Base-by-base conservation (phyloP, 2,797 vertebrate genomes). In the Otolemur crassicaudatus region DNA sequence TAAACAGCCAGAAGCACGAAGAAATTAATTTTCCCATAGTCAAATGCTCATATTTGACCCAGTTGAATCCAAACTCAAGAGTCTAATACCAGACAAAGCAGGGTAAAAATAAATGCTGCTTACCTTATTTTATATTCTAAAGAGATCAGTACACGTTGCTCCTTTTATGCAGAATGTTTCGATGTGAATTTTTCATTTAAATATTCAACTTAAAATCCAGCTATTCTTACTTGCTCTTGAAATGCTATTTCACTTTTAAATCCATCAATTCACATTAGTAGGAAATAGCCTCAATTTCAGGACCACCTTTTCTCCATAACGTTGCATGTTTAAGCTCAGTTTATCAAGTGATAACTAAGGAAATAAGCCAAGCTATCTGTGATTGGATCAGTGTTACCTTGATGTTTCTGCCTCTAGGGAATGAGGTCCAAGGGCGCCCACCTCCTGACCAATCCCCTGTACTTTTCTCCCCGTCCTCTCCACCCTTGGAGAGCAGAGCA, bases 1-100 rank as follows among this genome's bases (percentile, higher is more conserved):
- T 79, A 61, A 73, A 56, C 7, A 61, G 0, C 4, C 43, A 56
- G 87, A 76, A 8, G 10, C 17, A 46, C 0, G 3, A 40, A 65
- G 53, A 67, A 84, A 70, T 9, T 12, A 81, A 16, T 0, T 8
- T 72, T 17, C 20, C 1, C 23, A 46, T 12, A n/a, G 2, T 79
- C 3, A 34, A 61, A 82, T 53, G 1, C 0, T 17, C 31, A 0
- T 8, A 2, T 17, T 17, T 61, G 11, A 70, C 7, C 5, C 5
- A 27, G 13, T 1, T 9, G 23, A 75, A 46, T 25, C 31, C 37
- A 77, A 23, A 61, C 7, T 40, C 3, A n/a, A 13, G 6, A 46
- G 43, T 29, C 1, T 43, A 72, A 49, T 2, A 1, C 5, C 6
- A 79, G 13, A 22, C 10, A 37, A 37, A 37, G 20, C 9, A 70